Conservation (phyloP, 2,113 vertebrate species). For the Pterocles burchelli region DNA sequence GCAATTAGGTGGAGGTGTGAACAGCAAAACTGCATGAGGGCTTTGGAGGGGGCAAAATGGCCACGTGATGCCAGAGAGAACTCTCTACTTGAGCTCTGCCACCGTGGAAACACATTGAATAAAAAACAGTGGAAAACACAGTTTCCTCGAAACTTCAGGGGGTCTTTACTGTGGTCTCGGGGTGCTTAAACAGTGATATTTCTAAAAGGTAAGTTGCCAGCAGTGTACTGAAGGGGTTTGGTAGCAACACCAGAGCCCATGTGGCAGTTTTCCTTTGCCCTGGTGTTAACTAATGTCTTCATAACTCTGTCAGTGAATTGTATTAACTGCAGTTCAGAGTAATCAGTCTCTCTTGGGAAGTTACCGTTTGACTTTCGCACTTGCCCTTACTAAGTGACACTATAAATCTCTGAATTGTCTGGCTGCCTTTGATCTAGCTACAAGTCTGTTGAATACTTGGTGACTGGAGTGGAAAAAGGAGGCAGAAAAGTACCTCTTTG, state of each 20-base stretch:
- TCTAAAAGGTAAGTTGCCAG: not conserved
- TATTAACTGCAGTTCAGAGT: constrained; percentile 34
- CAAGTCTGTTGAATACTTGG: not conserved
- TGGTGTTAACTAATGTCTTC: not conserved
- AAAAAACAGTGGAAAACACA: not conserved
- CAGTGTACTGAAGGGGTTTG: not conserved
- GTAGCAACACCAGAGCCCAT: not conserved
- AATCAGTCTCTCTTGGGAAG: constrained; percentile 50
- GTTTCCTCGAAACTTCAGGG: not conserved
- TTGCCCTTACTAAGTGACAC: constrained; percentile 43
- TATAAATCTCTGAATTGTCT: constrained; percentile 48
- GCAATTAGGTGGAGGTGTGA: not conserved
- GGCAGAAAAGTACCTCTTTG: not conserved
- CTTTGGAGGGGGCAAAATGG: not conserved
- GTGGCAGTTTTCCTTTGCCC: not conserved
- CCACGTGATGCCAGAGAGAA: not conserved
- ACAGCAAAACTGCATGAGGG: not conserved
- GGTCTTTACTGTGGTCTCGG: too few species aligned
- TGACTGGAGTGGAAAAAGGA: not conserved
- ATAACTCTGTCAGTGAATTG: constrained; percentile 32
- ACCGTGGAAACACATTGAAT: not conserved
- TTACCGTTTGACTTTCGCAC: constrained; percentile 21
- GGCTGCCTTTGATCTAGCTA: constrained; percentile 26
- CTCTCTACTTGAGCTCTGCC: not conserved
- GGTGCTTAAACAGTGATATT: not conserved